A percentile compares a stretch with the other conserved stretches of the same genome.
These are phyloP conservation scores for Carduelis carduelis DNA, from an alignment of 2,797 vertebrate genomes.

Conservation along the genomic window DNA sequence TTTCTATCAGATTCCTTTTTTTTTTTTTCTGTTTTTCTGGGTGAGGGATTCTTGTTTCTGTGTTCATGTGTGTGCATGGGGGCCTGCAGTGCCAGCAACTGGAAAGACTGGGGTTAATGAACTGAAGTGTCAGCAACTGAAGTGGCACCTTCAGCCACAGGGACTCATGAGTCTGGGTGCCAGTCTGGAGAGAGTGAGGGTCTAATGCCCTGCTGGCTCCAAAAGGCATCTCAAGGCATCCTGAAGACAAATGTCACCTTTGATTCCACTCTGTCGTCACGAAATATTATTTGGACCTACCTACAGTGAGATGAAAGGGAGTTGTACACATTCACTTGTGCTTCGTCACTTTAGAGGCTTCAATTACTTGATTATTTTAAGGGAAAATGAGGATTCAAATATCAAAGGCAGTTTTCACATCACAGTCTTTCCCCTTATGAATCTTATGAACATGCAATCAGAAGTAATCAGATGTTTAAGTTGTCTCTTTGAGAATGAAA, in stretches of 20 bases:
- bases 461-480: background rate
- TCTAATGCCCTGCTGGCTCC: background rate
- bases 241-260: background rate
- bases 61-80: background rate
- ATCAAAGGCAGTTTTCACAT: background rate
- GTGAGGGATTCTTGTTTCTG: background rate
- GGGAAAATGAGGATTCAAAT: background rate
- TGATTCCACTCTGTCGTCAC: background rate
- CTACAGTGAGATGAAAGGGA: background rate
- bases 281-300: background rate
- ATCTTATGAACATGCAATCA: background rate
- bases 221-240: background rate
- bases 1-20: background rate
- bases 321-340: background rate
- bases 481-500: background rate
- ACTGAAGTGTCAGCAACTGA: background rate
- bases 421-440: background rate
- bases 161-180: fast-evolving
- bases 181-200: background rate
- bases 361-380: background rate
- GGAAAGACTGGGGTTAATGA: background rate
- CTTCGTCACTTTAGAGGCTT: background rate
- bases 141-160: background rate
- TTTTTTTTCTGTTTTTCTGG: background rate
- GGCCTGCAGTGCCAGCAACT: background rate